Base-by-base conservation (phyloP, 92 coral and sea anemone genomes). In the Paramuricea clavata region DNA sequence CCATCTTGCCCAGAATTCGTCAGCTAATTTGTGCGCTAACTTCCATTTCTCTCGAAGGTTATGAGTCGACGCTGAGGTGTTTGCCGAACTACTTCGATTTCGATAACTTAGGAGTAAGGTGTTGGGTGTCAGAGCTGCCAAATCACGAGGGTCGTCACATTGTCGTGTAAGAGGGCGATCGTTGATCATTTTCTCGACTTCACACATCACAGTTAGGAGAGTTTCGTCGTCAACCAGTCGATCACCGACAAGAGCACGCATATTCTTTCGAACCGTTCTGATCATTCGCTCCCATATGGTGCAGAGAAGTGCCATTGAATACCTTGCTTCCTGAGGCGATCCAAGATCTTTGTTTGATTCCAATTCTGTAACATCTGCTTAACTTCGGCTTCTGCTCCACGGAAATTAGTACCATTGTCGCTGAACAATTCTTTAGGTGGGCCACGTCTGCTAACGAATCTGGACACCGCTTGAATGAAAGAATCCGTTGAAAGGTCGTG, bases 211-310 rank as follows among this genome's bases (percentile, higher is more conserved):
- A 10, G 91, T 81, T 9, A 43, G 72, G 13, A 87, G 87, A 22
- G 82, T 81, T 57, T 87, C 82, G 60, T 87, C 91, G 57, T 83
- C 82, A 25, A 88, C 76, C 7, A 88, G 32, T 19, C 79, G 81
- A 32, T 82, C 56, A 50, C 88, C 88, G 15, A 82, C 19, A 10
- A 83, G 54, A 67, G 85, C 81, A 43, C 81, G 81, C 50, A 83
- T 74, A 44, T 62, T 67, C 68, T 62, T 83, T 68, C 80, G 47
- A n/a, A 76, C 49, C 19, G 88, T 42, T 16, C 88, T 27, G 26
- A 76, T 83, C 92, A 83, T 89, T 35, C 92, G 62, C 36, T 89
- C 92, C 88, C 92, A 89, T 43, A 89, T n/a, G 92, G 91, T 31
- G 91, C 35, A 19, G 69, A 73, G n/a, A 88, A 88, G 30, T 82